Base-by-base conservation (phyloP, 2,113 vertebrate species). In the Oreochromis tanganicae region DNA sequence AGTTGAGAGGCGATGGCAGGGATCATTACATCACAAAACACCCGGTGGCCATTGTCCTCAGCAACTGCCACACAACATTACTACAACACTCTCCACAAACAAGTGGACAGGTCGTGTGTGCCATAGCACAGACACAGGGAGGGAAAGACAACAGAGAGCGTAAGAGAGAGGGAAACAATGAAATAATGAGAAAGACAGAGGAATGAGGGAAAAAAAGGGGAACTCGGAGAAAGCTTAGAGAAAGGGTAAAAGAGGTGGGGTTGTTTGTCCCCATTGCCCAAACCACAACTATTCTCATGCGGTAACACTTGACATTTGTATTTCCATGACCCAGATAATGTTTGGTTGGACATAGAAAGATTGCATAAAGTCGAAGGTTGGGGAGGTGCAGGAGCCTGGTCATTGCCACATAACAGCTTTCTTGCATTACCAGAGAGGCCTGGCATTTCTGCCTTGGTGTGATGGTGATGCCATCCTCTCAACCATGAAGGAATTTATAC, bases 21-120 rank as follows among this genome's bases (percentile, higher is more conserved):
- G 94, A 95, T 95, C 87, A 94, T 94, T 86, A 90, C 94, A 95
- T 92, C 94, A 95, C 87, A 93, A 84, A 94, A 66, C 10, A 88
- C 92, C 92, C 87, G 54, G 32, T 83, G 91, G 95, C 93, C 92
- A 95, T 83, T 84, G 94, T 88, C 89, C 94, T 95, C 88, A 56
- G 95, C 92, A 87, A 87, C 95, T 97, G 96, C 90, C 96, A 96
- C 86, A 85, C 73, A 87, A 38, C 9, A 93, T 97, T 94, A 97
- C 24, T 68, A 73, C 87, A 89, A 29, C 11, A 16, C 68, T 86
- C 14, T 19, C 46, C 89, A n/a, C 57, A 88, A 91, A 82, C 85
- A 46, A 93, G 87, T 29, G 89, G 89, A 84, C 80, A 89, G 91
- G 71, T 81, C 84, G 46, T 83, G 41, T 90, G 88, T 85, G 89